Percentiles rank a stretch among this genome's conserved stretches.
These are phyloP conservation scores for Cheilosia urbana DNA, from an alignment of 2,888 invertebrate genomes.

Conservation along the genomic window DNA sequence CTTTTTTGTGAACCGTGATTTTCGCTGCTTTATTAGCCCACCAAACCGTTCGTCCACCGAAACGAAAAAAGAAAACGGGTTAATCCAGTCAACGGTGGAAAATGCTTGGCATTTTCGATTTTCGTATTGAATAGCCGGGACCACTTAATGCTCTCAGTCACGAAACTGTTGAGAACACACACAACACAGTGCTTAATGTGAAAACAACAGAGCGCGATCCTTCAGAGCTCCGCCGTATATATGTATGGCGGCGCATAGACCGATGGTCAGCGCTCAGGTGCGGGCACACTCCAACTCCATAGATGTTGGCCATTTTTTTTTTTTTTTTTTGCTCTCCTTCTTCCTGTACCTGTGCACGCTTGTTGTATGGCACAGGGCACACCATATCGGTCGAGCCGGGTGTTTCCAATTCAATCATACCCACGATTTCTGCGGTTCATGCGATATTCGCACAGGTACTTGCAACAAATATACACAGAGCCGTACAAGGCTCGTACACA, in stretches of 20 bases:
- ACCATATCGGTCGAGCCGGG: conserved; percentile 14
- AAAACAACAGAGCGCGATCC: conserved; percentile 60
- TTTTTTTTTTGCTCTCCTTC: conserved; percentile 8
- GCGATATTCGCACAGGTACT: conserved; percentile 49
- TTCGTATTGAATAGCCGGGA: conserved; percentile 72
- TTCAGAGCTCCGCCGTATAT: conserved; percentile 1
- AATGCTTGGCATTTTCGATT: conserved; percentile 71
- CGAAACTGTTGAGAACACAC: conserved; percentile 76
- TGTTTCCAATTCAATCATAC: conserved; percentile 52
- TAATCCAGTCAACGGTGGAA: conserved; percentile 71
- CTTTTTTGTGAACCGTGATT: conserved; percentile 63
- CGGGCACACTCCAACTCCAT: conserved; percentile 54
- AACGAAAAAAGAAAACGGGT: conserved; percentile 26
- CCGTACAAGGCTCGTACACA: conserved; percentile 63
- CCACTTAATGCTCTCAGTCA: conserved; percentile 77
- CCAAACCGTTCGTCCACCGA: conserved; percentile 1
- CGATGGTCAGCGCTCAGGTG: conserved; percentile 68
- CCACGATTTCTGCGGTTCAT: conserved; percentile 59
- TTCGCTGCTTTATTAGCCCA: conserved; percentile 67
- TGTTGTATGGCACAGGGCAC: conserved; percentile 1
- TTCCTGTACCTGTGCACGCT: conserved; percentile 14
- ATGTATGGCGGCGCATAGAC: conserved; percentile 13
- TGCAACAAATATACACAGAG: conserved; percentile 67
- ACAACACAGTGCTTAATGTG: conserved; percentile 75
- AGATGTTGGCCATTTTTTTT: conserved; percentile 44